phyloP scores from a whole-genome alignment of 2,797 vertebrate species.

The Crenuchus spilurus region DNA sequence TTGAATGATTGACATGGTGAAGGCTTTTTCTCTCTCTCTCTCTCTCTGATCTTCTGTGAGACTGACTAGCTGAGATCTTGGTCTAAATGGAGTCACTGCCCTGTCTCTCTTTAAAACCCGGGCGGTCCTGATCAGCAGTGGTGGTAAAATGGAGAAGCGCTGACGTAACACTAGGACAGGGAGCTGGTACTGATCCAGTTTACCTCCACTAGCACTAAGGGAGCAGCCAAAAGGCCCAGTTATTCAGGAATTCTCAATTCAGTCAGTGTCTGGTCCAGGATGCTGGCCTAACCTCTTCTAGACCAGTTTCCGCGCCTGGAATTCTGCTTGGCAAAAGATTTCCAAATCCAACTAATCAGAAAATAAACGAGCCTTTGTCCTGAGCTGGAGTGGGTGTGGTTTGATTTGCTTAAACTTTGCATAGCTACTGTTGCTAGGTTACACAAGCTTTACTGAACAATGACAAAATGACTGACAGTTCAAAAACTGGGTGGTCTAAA shows the following conservation, averaged over 20 bases:
- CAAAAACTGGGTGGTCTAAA: too few relatives aligned
- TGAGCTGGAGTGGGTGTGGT: neutral
- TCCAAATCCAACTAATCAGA: neutral
- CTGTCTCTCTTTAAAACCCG: neutral
- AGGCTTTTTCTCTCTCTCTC: conserved; percentile 1
- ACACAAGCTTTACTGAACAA: too few relatives aligned
- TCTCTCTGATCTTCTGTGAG: neutral
- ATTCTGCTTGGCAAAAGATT: neutral
- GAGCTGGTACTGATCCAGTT: neutral
- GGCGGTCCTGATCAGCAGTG: neutral
- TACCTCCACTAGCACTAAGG: neutral
- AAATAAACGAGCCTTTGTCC: neutral
- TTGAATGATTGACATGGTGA: conserved; percentile 15
- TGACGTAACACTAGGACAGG: neutral
- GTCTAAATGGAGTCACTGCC: neutral
- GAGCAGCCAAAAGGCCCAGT: neutral
- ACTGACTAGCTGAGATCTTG: neutral
- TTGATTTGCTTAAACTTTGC: neutral
- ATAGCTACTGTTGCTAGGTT: too few relatives aligned
- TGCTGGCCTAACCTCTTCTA: neutral
- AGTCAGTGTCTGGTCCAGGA: neutral
- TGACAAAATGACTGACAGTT: too few relatives aligned
- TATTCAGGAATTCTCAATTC: neutral
- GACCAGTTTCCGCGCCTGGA: neutral
- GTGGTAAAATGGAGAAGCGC: neutral